These are phyloP conservation scores for Mesorhabditis spiculigera DNA, from an alignment of 2,888 invertebrate species.

Conservation along the genomic window DNA sequence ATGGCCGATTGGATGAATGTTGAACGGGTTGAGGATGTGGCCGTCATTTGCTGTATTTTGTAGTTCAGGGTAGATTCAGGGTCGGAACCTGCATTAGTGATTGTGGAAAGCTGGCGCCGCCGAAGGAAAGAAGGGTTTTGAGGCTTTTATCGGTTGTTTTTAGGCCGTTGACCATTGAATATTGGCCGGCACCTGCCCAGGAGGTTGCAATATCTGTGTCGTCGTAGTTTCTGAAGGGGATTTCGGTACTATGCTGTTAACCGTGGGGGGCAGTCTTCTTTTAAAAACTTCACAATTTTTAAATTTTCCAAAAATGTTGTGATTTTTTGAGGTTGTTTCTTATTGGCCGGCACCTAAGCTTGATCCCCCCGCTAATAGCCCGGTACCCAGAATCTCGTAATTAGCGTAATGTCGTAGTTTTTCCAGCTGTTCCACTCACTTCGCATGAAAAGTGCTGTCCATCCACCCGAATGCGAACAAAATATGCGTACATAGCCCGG, in stretches of 20 bases:
- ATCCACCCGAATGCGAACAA: conserved; percentile 94
- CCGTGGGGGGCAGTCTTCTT: too few species aligned
- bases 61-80: background rate
- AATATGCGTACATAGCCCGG: conserved; percentile 87
- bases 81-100: background rate
- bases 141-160: conserved; percentile 84
- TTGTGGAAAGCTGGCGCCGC: conserved; percentile 92
- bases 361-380: background rate
- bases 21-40: conserved; percentile 21
- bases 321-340: background rate
- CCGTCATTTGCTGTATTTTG: conserved; percentile 19
- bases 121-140: conserved; percentile 82
- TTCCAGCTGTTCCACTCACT: background rate
- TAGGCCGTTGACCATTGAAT: conserved; percentile 76
- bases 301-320: background rate
- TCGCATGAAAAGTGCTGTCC: conserved; percentile 68
- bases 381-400: too few species aligned
- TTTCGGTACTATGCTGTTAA: too few species aligned
- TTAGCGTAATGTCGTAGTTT: too few species aligned
- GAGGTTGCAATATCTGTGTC: conserved; percentile 70
- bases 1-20: conserved; percentile 65
- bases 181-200: conserved; percentile 75
- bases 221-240: conserved; percentile 19
- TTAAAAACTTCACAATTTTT: background rate
- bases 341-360: too few species aligned